Evolutionary conservation across 2,113 vertebrate genomes (phyloP), one percentile per base, ranked within the genome.

Genomic region (Rhinolophus ferrumequinum): DNA sequence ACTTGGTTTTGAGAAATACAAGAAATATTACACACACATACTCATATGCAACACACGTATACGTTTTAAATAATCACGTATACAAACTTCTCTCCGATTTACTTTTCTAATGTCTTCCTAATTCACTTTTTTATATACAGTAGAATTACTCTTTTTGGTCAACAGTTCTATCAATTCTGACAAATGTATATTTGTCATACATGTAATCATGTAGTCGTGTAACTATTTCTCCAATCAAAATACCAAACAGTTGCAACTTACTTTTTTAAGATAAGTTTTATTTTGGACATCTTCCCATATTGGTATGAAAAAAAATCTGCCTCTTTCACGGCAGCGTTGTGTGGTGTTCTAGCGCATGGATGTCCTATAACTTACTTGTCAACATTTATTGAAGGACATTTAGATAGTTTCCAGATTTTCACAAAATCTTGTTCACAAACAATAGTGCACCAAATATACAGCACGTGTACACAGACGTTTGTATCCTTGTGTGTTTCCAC

Each of bases 1-100:
- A 70, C 70, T 64, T 91, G 21, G n/a, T 56, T 86, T 70, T 24
- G 24, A 86, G 30, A 30, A 62, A 13, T 62, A 62, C 26, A 12
- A 94, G 69, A 97, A 96, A 84, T 79, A 76, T 5, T 67, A 88
- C 19, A 73, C 35, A 62, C 15, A 16, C 41, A 41, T 41, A 41
- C 41, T 41, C 1, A 6, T 15, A 60, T 0, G 24, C n/a, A 41
- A 22, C 7, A 79, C 5, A 70, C 5, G 0, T 18, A 11, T 6
- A 60, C 52, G 72, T 82, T 94, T 92, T 54, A 33, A 76, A 94
- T 64, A 90, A 90, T 70, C 56, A 47, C 24, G 47, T 41, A 33
- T 30, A 66, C n/a, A 87, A 90, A 67, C 60, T 75, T 3, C 22
- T 83, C 50, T 67, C 50, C 22, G 67, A 52, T 33, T 81, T 56